Evolutionary conservation across 2,797 vertebrate species (phyloP), one percentile per base, ranked within the genome.

Genomic region (Eleutherodactylus coqui): DNA sequence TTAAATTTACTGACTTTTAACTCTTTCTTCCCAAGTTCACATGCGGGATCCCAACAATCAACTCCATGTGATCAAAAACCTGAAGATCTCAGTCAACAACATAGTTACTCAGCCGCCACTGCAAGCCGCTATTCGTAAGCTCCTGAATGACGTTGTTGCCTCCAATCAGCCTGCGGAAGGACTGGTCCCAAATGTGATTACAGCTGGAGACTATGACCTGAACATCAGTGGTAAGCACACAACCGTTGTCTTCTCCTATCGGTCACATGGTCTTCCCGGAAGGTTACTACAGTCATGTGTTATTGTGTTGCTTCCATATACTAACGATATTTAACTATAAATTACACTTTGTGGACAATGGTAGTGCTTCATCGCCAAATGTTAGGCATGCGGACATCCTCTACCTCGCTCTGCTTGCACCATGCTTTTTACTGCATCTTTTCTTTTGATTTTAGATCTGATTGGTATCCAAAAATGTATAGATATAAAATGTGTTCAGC

Each of bases 11-110:
- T 73, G 27, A 55, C 34, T 14, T 32, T 10, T n/a, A 5, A 0
- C 72, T 79, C 79, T 81, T 29, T 86, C 24, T 67, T 87, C 91
- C 88, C 49, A 79, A 99, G 98, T 96, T 92, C 98, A 99, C 90
- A 96, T 99, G 92, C 95, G 97, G 90, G 98, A 99, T 93, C 97
- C 98, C 76, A 99, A 96, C 94, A 99, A 99, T 92, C 97, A 98
- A 89, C 93, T 97, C 89, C 97, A 98, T 73, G 90, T 96, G 81
- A 97, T 99, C 87, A 99, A 99, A 92, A 98, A 98, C 91, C 91
- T 99, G 91, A 97, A 97, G 90, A 97, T 99, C 84, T 94, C 95
- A 60, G 95, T 99, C 83, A 98, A 96, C 91, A 97, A 94, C 88
- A 92, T 99, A 86, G 92, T 94, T 86, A 97, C 96, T 1, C 95